Base-by-base conservation (phyloP, 2,797 vertebrate species). In the Synanceia verrucosa region DNA sequence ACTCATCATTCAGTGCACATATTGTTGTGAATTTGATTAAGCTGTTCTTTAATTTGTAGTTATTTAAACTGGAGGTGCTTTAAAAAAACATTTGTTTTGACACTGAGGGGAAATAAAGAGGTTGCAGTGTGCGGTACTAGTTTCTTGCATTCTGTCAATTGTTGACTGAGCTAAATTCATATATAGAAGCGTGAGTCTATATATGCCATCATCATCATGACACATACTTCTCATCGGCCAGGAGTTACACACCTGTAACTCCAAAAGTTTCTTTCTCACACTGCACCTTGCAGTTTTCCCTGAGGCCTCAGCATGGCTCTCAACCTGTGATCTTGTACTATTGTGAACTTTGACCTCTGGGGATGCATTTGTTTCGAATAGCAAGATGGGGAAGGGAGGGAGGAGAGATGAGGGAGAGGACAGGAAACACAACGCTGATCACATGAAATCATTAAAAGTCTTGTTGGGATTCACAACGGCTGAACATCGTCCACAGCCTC, bases 141-240 rank as follows among this genome's bases (percentile, higher is more conserved):
- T 80, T 72, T 75, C 44, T 87, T 88, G 79, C 86, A 90, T 90
- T 81, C 70, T 73, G 53, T 71, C 67, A 48, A 41, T 39, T 73
- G 14, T 39, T 75, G 58, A 76, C 51, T 50, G 64, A 86, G 75
- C 76, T 83, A 83, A 51, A 70, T 80, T 47, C 94, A 94, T 94
- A 94, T 94, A 94, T 94, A 94, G 93, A 93, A 72, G 80, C 62
- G 47, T 79, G 83, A 78, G 69, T 93, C 94, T 93, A 94, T 94
- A 94, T 94, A 94, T 95, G 94, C 60, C 82, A 77, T 80, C 76
- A 78, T 87, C 76, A 78, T 88, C 87, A 89, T 81, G 86, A 90
- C 87, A 83, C 79, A 87, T 74, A 86, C 72, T 76, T 67, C 47
- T 81, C 86, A 79, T 91, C 83, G 74, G 88, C 81, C 84, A 46